Evolutionary conservation across 2,888 invertebrate species (phyloP), one percentile per base, ranked within the genome.

Genomic region (Trichacis sp.): DNA sequence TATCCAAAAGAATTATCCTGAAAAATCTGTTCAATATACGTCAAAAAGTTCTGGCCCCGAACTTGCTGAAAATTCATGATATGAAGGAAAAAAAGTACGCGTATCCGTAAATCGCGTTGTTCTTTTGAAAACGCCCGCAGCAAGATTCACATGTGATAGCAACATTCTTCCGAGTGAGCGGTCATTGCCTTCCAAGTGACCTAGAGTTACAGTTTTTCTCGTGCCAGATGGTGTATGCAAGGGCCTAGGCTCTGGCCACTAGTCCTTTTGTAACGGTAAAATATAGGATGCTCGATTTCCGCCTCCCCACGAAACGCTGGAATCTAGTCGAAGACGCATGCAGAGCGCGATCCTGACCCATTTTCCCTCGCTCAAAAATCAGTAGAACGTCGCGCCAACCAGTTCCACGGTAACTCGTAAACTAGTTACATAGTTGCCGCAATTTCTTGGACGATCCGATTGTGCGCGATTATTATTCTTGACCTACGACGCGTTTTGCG

Each of bases 121-220:
- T 49, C 5, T 18, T 8, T 49, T 17, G 8, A 14, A 6, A 14
- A n/a, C 0, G 29, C 14, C 12, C 14, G n/a, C 2, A 8, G 2
- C 6, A 14, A 15, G 12, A 50, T 36, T 50, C 11, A 15, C 24
- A 9, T 49, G 33, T n/a, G 18, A 42, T 17, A 40, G n/a, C 12
- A 53, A 15, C 40, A 33, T 36, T 33, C 46, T 55, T 5, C 17
- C 14, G 17, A 56, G 50, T 55, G 55, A 56, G 46, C 36, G 59
- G 43, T 43, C 14, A 51, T 43, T 51, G 64, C 61, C 70, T 38
- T 70, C 8, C 24, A 24, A 5, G 24, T 73, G 72, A 68, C 70
- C 72, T 49, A 70, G 47, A 68, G 64, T 53, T 67, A 69, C 55
- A 62, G 52, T 70, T 72, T 64, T 64, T 62, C 51, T 65, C 43